These are phyloP conservation scores for Spea multiplicata DNA, from an alignment of 2,113 vertebrate species.

Conservation along the genomic window DNA sequence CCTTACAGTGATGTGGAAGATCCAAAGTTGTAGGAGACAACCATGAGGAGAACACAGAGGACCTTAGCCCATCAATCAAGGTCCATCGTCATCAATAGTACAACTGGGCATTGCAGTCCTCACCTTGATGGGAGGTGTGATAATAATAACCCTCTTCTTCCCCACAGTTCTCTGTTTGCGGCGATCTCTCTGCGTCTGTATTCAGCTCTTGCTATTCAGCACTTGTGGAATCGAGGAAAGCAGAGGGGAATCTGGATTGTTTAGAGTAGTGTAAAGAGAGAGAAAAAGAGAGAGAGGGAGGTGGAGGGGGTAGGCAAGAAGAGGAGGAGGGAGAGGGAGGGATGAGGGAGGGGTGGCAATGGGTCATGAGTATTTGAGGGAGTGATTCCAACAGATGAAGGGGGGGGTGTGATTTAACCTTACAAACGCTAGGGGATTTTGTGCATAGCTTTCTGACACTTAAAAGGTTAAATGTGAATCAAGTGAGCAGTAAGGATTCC, in stretches of 20 bases:
- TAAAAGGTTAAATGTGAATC: too few relatives aligned
- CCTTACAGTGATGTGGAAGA: slow-evolving; percentile 31
- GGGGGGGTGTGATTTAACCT: not conserved
- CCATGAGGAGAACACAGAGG: slow-evolving; percentile 60
- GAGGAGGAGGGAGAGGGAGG: slow-evolving; percentile 39
- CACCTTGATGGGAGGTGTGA: slow-evolving; percentile 15
- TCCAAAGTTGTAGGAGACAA: slow-evolving; percentile 62
- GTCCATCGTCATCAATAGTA: slow-evolving; percentile 8
- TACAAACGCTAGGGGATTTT: too few relatives aligned
- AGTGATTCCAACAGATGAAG: not conserved
- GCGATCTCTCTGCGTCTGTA: slow-evolving; percentile 43
- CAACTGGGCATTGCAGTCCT: not conserved
- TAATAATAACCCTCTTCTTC: slow-evolving; percentile 12
- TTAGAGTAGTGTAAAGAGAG: slow-evolving; percentile 62
- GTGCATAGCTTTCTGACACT: too few relatives aligned
- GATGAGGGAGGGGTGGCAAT: slow-evolving; percentile 39
- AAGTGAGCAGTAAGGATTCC: too few relatives aligned
- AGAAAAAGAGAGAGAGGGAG: slow-evolving; percentile 60
- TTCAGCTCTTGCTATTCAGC: slow-evolving; percentile 57
- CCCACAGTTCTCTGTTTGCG: not conserved
- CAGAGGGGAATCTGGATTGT: slow-evolving; percentile 52
- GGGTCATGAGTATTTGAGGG: slow-evolving; percentile 34
- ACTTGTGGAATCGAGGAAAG: slow-evolving; percentile 67
- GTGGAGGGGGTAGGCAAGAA: slow-evolving; percentile 29
- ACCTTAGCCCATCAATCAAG: slow-evolving; percentile 36